Percentiles rank a stretch among this genome's conserved stretches.
These are phyloP conservation scores for Gouania willdenowi DNA, from an alignment of 2,797 vertebrate genomes.

Conservation along the genomic window DNA sequence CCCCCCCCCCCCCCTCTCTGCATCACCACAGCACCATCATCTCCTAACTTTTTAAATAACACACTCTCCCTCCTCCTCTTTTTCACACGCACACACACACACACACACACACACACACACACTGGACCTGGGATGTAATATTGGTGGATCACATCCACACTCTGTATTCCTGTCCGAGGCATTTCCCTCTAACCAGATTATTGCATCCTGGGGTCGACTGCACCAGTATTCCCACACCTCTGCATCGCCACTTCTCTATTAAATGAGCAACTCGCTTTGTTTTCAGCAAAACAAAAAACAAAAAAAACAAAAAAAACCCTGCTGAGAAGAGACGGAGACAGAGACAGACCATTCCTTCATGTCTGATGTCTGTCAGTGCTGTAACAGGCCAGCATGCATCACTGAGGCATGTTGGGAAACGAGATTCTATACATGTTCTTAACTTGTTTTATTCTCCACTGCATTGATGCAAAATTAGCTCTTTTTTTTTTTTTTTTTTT, in stretches of 20 bases:
- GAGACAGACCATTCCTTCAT: conserved; percentile 45
- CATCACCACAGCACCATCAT: conserved; percentile 62
- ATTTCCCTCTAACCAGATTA: conserved; percentile 47
- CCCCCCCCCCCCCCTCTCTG: no score
- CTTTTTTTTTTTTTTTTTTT: no score
- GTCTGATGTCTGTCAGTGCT: conserved; percentile 36
- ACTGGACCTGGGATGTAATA: conserved; percentile 8
- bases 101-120: neutral
- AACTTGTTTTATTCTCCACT: conserved; percentile 23
- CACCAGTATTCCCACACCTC: conserved; percentile 59
- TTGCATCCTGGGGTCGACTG: conserved; percentile 67
- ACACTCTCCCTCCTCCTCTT: neutral
- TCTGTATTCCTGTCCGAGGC: conserved; percentile 16
- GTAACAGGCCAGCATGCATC: conserved; percentile 20
- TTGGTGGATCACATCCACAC: conserved; percentile 18
- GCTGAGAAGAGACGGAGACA: no score
- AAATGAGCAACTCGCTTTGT: conserved; percentile 46
- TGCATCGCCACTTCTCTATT: conserved; percentile 72
- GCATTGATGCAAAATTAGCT: conserved; percentile 44
- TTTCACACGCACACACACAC: neutral
- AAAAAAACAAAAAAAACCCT: no score
- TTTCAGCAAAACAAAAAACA: conserved; percentile 37
- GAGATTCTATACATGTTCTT: conserved; percentile 1
- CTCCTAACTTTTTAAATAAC: conserved; percentile 73
- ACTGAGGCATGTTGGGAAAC: conserved; percentile 13